Conservation (phyloP, 2,113 vertebrate genomes). For the Cheirogaleus medius region DNA sequence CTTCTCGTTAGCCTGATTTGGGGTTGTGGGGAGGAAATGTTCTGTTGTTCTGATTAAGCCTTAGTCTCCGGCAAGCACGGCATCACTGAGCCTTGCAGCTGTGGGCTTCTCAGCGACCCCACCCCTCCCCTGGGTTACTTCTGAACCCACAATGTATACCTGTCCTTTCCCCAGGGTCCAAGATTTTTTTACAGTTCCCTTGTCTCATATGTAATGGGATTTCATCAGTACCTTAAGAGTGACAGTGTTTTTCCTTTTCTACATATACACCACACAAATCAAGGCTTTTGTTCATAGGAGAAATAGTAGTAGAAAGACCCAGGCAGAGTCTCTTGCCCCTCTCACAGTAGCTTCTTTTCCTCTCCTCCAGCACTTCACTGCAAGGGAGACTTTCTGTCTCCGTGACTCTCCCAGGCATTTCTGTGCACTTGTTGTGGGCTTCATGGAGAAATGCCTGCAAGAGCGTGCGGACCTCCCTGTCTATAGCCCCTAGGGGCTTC, state of each 20-base stretch:
- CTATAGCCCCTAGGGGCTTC: neutral
- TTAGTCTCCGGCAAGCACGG: neutral
- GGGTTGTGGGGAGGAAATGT: neutral
- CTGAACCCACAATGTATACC: neutral
- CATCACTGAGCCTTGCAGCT: neutral
- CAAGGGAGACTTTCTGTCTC: neutral
- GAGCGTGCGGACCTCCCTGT: neutral
- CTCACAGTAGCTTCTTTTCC: neutral
- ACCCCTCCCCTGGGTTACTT: neutral
- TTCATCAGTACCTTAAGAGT: neutral
- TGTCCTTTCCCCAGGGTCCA: neutral
- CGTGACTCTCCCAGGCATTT: neutral
- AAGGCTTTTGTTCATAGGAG: neutral
- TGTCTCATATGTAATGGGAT: neutral
- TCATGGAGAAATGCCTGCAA: neutral
- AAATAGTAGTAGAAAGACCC: neutral
- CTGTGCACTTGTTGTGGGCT: neutral
- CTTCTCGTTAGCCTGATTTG: neutral
- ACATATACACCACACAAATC: neutral
- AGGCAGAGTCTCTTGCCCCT: neutral
- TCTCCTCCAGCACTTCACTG: neutral
- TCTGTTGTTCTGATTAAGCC: neutral
- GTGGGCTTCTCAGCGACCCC: neutral
- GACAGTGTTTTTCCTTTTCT: neutral
- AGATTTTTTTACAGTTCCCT: neutral